Evolutionary conservation across 2,888 invertebrate genomes (phyloP), one percentile per base, ranked within the genome.

Genomic region (Rotaria magnacalcarata): DNA sequence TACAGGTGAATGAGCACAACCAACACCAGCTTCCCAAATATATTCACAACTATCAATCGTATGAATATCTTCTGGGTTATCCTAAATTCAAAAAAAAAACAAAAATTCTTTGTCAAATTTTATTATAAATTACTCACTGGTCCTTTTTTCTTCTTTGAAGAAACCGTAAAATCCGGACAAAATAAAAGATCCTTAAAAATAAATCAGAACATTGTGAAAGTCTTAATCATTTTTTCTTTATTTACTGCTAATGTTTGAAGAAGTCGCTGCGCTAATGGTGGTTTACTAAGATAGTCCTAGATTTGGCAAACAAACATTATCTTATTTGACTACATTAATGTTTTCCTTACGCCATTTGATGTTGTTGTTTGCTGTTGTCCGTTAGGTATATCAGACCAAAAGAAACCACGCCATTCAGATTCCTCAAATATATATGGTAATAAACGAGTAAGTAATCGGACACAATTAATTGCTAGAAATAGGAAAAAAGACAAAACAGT

Each of bases 11-110:
- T 96, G 95, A 0, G 98, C 97, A 92, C 93, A 98, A 4, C 99
- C 99, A 24, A 99, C 99, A 43, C 99, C 99, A 27, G 97, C 95
- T 91, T 98, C 97, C 99, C 99, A 99, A 89, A 99, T 99, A 91
- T 97, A 97, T 92, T 99, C 99, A 92, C 99, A 99, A 89, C 97
- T 97, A 92, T 99, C 99, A 86, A 99, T 94, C 0, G 95, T 94
- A 0, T 95, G 94, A 88, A 98, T 92, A 91, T 98, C 98, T 90
- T 98, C 98, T 6, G 97, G 96, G 84, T 90, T 90, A 87, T 92
- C 92, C 91, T 92, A 88, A 11, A 14, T 4, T 34, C 5, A 34
- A 54, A 6, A 27, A 67, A 16, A 19, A 34, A 34, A 34, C 24
- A 16, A 34, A 14, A 11, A 27, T 34, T n/a, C 16, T 2, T 27